These are phyloP conservation scores for Eupeodes latifasciatus DNA, from an alignment of 2,888 invertebrate species.

Conservation along the genomic window DNA sequence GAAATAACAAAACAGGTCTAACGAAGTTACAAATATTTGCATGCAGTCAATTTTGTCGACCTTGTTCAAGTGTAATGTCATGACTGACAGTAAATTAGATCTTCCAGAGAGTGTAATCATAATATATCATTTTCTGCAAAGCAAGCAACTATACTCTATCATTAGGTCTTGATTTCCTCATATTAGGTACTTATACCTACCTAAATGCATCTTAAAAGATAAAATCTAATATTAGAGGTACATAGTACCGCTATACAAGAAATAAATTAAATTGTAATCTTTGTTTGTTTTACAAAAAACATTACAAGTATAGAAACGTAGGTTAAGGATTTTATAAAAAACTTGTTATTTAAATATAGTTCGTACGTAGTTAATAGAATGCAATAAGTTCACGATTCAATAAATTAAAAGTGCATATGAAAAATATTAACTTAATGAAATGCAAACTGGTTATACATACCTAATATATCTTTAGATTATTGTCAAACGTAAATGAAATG, in stretches of 20 bases:
- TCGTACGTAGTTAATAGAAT: background rate
- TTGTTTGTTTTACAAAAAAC: background rate
- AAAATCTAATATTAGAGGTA: background rate
- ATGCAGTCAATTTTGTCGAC: background rate
- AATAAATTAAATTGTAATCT: conserved; percentile 22
- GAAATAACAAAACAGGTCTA: background rate
- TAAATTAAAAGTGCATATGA: background rate
- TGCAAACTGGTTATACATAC: background rate
- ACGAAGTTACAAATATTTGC: background rate
- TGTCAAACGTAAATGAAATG: background rate
- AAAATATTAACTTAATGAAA: background rate
- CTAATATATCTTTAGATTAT: background rate
- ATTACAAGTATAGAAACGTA: background rate
- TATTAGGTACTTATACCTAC: background rate
- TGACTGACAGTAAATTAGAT: conserved; percentile 6
- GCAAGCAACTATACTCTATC: background rate
- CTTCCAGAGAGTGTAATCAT: background rate
- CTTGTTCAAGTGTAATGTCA: conserved; percentile 20
- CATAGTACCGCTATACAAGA: background rate
- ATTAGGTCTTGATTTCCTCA: conserved; percentile 2
- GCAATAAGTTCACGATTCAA: conserved; percentile 18
- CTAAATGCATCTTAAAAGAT: background rate
- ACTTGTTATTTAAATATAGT: conserved; percentile 1
- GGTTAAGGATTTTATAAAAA: conserved; percentile 3
- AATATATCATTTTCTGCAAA: conserved; percentile 16